Base-by-base conservation (phyloP, 2,113 vertebrate genomes). In the Gnathonemus echidnorhynchus region DNA sequence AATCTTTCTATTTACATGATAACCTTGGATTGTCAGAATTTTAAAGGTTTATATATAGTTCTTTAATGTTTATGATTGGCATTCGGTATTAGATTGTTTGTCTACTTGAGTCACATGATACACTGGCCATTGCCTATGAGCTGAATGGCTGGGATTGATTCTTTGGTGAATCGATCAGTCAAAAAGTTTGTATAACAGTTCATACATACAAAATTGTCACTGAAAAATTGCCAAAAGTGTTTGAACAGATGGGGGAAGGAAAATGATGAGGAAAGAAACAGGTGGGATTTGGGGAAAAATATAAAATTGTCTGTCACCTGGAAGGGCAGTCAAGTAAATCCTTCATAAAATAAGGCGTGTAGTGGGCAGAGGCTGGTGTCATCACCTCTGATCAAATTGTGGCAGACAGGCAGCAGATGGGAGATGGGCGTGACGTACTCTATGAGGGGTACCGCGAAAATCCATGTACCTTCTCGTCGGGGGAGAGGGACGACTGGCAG, bases 251-350 rank as follows among this genome's bases (percentile, higher is more conserved):
- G 46, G 45, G 9, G 46, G 48, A 50, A 35, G 17, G 74, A 80
- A 80, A 80, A 80, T 80, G 74, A 80, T 80, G 15, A 42, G 35
- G 74, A 80, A 80, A 70, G 62, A 42, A 80, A 80, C 74, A 80
- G 31, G 35, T 80, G 74, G 74, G 35, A 80, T 80, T 80, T 80
- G 74, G 35, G 74, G 74, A 42, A 80, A 80, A 42, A 39, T 80
- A 42, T 80, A 80, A 80, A 80, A 80, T 42, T 80, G 35, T 80
- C 74, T 80, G 74, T 39, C 74, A 80, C 74, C 74, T 80, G 45
- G 24, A 86, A 17, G 39, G 46, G 42, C 83, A 86, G 83, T 27
- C n/a, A 50, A 15, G 46, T 86, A 86, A 49, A 86, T 27, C 21
- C 45, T 86, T 50, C 17, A 50, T 80, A 42, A 80, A 80, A 39